phyloP scores from a whole-genome alignment of 2,888 invertebrate genomes.

The Bunonema sp. region DNA sequence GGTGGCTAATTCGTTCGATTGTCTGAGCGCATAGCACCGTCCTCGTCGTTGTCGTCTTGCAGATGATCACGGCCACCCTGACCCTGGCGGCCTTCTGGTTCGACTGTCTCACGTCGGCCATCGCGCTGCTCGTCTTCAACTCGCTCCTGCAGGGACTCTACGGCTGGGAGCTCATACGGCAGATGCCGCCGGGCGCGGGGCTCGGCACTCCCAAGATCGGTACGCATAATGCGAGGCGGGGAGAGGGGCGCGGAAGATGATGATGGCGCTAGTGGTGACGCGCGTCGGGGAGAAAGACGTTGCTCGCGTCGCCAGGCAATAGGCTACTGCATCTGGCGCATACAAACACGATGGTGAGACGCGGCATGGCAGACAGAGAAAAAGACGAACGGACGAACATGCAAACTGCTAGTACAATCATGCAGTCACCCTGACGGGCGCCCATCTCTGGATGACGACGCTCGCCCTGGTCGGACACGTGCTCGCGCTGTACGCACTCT shows the following conservation, averaged over 20 bases:
- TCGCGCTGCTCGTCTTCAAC: conserved; percentile 20
- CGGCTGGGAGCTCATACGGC: conserved; percentile 25
- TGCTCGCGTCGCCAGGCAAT: not conserved
- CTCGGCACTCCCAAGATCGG: conserved; percentile 28
- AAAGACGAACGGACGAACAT: not conserved
- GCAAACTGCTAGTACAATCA: not conserved
- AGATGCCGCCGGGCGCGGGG: conserved; percentile 38
- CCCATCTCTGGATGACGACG: conserved; percentile 11
- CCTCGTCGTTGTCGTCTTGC: no score
- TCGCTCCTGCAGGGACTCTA: conserved; percentile 22
- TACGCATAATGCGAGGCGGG: conserved; percentile 4
- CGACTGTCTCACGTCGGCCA: conserved; percentile 12
- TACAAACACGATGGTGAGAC: not conserved
- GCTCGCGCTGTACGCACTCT: conserved; percentile 5
- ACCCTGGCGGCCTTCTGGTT: conserved; percentile 30
- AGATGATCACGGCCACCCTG: conserved; percentile 21
- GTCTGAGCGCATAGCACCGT: not conserved
- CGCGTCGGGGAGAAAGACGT: not conserved
- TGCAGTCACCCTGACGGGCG: conserved; percentile 11
- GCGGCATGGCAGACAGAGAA: not conserved
- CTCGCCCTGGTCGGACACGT: conserved; percentile 11
- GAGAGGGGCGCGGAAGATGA: not conserved
- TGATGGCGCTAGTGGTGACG: not conserved
- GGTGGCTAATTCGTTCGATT: not conserved
- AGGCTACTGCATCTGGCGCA: not conserved